Evolutionary conservation across 2,797 vertebrate species (phyloP).

Genomic region (Acanthopagrus latus): DNA sequence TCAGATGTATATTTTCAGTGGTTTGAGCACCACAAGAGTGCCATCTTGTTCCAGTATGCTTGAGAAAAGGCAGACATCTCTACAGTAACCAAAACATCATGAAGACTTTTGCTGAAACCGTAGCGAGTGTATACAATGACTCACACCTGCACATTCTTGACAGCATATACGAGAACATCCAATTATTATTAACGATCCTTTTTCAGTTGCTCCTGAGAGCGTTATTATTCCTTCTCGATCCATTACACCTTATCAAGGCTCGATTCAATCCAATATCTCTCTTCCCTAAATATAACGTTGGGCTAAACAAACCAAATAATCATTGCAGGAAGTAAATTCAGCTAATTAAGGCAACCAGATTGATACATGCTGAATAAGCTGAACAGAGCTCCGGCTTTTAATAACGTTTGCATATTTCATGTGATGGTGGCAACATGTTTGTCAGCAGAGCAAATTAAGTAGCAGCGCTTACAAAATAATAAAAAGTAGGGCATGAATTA

Average conservation of each 20-base stretch:
- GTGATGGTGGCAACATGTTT: constrained; percentile 31
- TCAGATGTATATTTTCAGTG: too few species aligned
- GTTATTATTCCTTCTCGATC: constrained; percentile 13
- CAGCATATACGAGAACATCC: constrained; percentile 14
- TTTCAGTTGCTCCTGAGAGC: constrained; percentile 28
- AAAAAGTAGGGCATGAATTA: constrained; percentile 24
- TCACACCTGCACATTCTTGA: constrained; percentile 18
- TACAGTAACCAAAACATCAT: neutral
- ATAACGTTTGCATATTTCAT: constrained; percentile 55
- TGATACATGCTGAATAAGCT: constrained; percentile 38
- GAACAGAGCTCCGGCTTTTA: constrained; percentile 15
- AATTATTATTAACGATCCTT: constrained; percentile 13
- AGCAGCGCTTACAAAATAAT: constrained; percentile 14
- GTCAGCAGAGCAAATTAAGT: constrained; percentile 37
- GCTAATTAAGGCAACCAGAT: constrained; percentile 33
- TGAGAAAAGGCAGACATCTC: too few species aligned
- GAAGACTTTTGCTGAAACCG: neutral
- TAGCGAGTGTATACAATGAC: neutral
- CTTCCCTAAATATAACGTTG: constrained; percentile 14
- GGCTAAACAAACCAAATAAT: constrained; percentile 30
- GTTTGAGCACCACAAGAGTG: too few species aligned
- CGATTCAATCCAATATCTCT: constrained; percentile 9
- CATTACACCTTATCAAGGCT: constrained; percentile 27
- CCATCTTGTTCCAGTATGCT: too few species aligned
- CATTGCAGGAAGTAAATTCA: constrained; percentile 19